Percentiles rank a stretch among this genome's conserved stretches.
Conservation (phyloP, 2,888 invertebrate species). For the Spisula solida region DNA sequence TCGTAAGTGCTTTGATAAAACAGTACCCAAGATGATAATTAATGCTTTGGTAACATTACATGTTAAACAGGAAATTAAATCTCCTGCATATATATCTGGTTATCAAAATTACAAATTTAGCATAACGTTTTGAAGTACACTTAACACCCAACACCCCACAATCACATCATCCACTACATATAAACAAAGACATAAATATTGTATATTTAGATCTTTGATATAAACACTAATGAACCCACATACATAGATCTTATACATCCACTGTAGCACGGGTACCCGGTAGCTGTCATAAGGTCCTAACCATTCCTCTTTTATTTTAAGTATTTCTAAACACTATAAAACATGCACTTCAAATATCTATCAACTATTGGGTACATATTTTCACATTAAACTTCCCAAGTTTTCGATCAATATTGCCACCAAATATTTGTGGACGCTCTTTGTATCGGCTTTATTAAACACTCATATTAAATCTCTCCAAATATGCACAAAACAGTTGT, state of each 20-base stretch:
- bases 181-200: too few species aligned
- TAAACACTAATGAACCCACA: background rate
- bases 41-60: too few species aligned
- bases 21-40: too few species aligned
- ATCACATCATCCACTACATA: background rate
- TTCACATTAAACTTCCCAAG: background rate
- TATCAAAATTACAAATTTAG: too few species aligned
- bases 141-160: too few species aligned
- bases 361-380: background rate
- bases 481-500: constrained; percentile 3
- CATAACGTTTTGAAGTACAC: too few species aligned
- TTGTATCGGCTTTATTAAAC: background rate
- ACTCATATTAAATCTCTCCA: background rate
- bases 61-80: too few species aligned
- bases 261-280: background rate
- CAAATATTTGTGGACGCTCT: background rate
- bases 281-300: background rate
- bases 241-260: background rate
- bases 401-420: background rate
- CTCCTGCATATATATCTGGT: too few species aligned
- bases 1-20: too few species aligned
- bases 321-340: constrained; percentile 12
- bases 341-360: background rate
- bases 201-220: too few species aligned
- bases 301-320: background rate